These are phyloP conservation scores for Carcina quercana DNA, from an alignment of 2,888 invertebrate genomes.

Conservation along the genomic window DNA sequence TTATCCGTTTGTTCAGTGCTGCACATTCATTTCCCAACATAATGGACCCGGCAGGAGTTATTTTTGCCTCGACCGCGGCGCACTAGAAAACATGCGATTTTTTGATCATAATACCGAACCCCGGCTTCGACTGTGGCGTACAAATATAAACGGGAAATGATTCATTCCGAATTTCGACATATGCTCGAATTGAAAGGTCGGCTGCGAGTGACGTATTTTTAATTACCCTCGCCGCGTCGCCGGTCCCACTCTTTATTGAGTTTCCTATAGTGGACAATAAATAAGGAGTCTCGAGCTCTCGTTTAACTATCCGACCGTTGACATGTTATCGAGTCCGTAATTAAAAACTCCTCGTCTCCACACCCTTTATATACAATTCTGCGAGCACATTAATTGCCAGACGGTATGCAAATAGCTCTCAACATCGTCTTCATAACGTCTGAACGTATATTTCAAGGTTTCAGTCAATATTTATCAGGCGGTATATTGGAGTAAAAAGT, in stretches of 20 bases:
- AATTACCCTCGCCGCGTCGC: slow-evolving; percentile 65
- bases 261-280: slow-evolving; percentile 62
- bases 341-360: slow-evolving; percentile 11
- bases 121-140: slow-evolving; percentile 31
- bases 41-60: slow-evolving; percentile 6
- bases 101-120: slow-evolving; percentile 31
- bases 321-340: too few relatives aligned
- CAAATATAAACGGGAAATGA: slow-evolving; percentile 65
- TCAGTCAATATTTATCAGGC: slow-evolving; percentile 1
- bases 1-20: slow-evolving; percentile 17
- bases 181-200: slow-evolving; percentile 67
- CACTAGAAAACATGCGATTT: slow-evolving; percentile 13
- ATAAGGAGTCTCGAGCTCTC: slow-evolving; percentile 14
- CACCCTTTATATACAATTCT: too few relatives aligned
- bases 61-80: slow-evolving; percentile 9
- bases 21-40: slow-evolving; percentile 8
- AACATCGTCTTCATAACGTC: neutral
- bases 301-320: slow-evolving; percentile 8
- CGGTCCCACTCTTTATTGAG: slow-evolving; percentile 54
- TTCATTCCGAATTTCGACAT: slow-evolving; percentile 69
- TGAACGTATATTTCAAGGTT: neutral
- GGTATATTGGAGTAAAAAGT: slow-evolving; percentile 43
- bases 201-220: slow-evolving; percentile 72
- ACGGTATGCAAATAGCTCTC: slow-evolving; percentile 1
- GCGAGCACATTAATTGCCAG: neutral